Evolutionary conservation across 2,888 invertebrate genomes (phyloP).

Genomic region (Rapana venosa): DNA sequence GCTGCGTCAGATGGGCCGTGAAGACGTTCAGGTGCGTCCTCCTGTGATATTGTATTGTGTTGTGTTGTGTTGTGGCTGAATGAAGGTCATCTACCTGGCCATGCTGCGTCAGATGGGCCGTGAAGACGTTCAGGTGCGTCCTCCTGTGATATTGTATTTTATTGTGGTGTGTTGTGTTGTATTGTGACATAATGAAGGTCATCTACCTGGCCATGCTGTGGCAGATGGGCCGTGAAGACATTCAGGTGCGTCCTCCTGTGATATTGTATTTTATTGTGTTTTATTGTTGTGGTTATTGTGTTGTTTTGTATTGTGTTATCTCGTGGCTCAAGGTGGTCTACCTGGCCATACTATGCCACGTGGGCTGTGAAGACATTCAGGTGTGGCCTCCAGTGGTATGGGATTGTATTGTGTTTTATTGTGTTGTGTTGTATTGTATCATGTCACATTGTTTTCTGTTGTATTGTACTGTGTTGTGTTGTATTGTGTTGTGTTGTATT

Average conservation of each 20-base stretch:
- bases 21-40: conserved; percentile 59
- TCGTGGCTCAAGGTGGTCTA: conserved; percentile 56
- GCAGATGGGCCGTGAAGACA: conserved; percentile 57
- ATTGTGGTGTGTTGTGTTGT: no score
- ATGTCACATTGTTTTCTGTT: no score
- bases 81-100: conserved; percentile 58
- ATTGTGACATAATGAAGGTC: conserved; percentile 51
- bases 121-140: conserved; percentile 60
- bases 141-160: not conserved
- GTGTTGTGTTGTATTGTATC: no score
- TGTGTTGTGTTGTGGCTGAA: conserved; percentile 45
- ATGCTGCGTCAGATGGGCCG: conserved; percentile 65
- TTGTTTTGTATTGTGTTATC: no score
- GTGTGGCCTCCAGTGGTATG: no score
- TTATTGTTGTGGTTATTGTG: no score
- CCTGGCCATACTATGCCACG: conserved; percentile 62
- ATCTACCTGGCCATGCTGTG: conserved; percentile 64
- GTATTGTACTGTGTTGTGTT: no score
- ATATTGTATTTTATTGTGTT: no score
- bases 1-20: conserved; percentile 60
- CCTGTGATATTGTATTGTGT: no score
- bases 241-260: conserved; percentile 58
- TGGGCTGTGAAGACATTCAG: conserved; percentile 60
- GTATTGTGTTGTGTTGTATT: no score
- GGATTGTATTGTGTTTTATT: no score